Evolutionary conservation across 2,888 invertebrate genomes (phyloP).

Genomic region (Lithodes maja): DNA sequence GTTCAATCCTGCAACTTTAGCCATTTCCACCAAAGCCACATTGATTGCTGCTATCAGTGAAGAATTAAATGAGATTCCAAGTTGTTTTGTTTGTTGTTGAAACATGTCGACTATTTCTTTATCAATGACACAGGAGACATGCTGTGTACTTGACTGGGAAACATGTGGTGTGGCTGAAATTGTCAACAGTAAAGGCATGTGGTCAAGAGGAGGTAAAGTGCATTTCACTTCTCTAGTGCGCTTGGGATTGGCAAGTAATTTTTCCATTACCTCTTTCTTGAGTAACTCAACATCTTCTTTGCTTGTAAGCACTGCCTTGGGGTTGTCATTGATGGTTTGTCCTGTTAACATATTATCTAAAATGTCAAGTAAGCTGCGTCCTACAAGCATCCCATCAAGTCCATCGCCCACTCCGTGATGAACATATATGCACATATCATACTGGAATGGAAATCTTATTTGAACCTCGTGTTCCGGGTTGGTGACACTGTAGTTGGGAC

Average conservation of each 20-base stretch:
- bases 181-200: not conserved
- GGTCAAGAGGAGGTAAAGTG: not conserved
- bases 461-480: not conserved
- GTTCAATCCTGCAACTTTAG: not conserved
- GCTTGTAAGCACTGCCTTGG: not conserved
- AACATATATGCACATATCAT: not conserved
- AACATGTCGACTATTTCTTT: not conserved
- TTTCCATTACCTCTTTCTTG: not conserved
- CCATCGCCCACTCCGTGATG: conserved; percentile 4
- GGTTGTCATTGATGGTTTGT: not conserved
- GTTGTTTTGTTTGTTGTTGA: not conserved
- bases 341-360: not conserved
- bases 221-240: not conserved
- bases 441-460: not conserved
- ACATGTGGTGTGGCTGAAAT: not conserved
- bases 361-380: not conserved
- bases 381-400: not conserved
- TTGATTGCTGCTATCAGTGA: not conserved
- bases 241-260: not conserved
- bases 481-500: not conserved
- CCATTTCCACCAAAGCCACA: not conserved
- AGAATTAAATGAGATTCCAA: not conserved
- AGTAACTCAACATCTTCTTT: not conserved
- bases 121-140: not conserved
- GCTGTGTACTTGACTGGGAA: not conserved